These are phyloP conservation scores for Lagopus muta DNA, from an alignment of 2,113 vertebrate genomes.

Conservation along the genomic window DNA sequence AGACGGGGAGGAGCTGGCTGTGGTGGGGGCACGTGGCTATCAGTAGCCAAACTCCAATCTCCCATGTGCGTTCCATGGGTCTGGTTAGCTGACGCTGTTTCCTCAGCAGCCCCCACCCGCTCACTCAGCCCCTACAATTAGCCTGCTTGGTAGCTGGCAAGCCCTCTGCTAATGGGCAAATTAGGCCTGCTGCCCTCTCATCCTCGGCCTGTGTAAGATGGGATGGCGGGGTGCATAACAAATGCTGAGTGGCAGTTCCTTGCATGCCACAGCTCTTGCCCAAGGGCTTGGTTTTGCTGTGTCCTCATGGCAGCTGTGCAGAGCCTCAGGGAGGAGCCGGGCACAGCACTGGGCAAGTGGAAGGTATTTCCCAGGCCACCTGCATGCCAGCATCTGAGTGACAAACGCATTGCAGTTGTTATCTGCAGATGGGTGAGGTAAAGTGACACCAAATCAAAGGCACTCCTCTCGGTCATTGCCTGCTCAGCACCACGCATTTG, in stretches of 20 bases:
- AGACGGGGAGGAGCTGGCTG: neutral
- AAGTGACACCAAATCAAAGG: neutral
- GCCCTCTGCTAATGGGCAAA: neutral
- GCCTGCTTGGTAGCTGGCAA: neutral
- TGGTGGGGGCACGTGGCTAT: neutral
- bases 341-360: neutral
- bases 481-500: neutral
- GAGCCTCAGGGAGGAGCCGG: neutral
- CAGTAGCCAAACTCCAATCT: neutral
- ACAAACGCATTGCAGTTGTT: fast-evolving
- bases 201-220: neutral
- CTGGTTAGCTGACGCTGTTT: neutral
- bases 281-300: too few relatives aligned
- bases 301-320: too few relatives aligned
- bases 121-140: neutral
- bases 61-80: neutral
- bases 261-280: neutral
- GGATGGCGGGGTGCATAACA: neutral
- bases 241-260: neutral
- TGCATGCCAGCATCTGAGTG: fast-evolving
- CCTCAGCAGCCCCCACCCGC: neutral
- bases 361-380: too few relatives aligned
- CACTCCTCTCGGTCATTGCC: neutral
- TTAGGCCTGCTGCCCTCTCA: neutral
- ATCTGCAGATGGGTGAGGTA: neutral